Evolutionary conservation across 2,797 vertebrate genomes (phyloP).

Genomic region (Psittacula derbiana): DNA sequence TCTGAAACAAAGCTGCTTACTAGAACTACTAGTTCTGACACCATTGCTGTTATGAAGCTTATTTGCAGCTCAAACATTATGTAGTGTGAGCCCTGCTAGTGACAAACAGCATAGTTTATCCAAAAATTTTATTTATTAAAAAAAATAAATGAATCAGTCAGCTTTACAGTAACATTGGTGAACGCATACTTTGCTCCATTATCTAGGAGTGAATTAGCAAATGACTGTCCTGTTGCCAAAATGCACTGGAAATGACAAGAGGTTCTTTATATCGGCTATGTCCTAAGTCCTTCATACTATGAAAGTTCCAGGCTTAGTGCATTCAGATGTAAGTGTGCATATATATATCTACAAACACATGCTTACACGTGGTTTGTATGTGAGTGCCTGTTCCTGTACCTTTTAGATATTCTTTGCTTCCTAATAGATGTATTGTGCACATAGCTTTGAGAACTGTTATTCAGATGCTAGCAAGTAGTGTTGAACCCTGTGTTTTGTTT

Average conservation of each 20-base stretch:
- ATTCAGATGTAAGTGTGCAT: background rate
- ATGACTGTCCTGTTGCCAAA: background rate
- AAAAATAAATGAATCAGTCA: background rate
- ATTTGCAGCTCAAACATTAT: background rate
- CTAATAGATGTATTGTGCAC: background rate
- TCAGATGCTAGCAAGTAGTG: background rate
- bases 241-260: background rate
- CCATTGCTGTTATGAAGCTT: background rate
- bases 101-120: background rate
- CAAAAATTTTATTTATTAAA: background rate
- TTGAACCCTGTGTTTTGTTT: background rate
- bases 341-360: background rate
- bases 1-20: background rate
- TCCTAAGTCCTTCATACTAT: background rate
- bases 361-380: rapidly evolving
- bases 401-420: background rate
- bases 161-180: background rate
- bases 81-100: background rate
- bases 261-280: background rate
- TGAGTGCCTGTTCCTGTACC: rapidly evolving
- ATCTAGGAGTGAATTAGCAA: background rate
- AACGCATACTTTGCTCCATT: background rate
- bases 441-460: background rate
- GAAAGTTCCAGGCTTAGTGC: background rate
- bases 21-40: background rate